Evolutionary conservation across 2,113 vertebrate species (phyloP).

Genomic region (Mirounga angustirostris): DNA sequence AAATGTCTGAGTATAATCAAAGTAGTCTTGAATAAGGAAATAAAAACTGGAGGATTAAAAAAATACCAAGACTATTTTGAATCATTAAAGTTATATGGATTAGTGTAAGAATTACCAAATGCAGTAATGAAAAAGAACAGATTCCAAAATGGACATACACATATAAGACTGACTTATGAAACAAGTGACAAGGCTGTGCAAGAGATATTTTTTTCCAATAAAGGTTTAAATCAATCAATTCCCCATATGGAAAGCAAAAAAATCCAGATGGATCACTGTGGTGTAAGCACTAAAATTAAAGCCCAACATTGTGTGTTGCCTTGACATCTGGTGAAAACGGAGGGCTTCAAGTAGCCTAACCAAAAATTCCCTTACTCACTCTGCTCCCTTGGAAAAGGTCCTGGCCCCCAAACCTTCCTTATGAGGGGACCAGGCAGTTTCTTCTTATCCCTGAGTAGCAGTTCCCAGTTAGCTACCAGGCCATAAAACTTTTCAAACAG

Average conservation of each 20-base stretch:
- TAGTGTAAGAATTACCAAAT: neutral
- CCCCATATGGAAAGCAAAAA: neutral
- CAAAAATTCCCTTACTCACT: neutral
- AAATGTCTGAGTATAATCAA: neutral
- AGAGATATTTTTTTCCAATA: neutral
- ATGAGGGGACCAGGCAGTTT: neutral
- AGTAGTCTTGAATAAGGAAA: neutral
- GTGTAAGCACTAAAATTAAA: neutral
- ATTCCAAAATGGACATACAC: neutral
- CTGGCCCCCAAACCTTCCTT: neutral
- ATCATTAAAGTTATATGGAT: neutral
- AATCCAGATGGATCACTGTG: neutral
- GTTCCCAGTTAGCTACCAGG: neutral
- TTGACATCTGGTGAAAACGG: neutral
- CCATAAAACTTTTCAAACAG: neutral
- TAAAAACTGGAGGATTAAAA: neutral
- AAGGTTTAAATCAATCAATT: neutral
- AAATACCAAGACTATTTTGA: neutral
- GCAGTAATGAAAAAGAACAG: neutral
- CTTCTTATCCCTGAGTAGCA: neutral
- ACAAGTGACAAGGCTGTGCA: neutral
- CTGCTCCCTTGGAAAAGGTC: neutral
- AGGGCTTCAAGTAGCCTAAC: neutral
- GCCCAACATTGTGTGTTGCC: neutral
- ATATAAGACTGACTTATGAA: neutral